Evolutionary conservation across 2,888 invertebrate genomes (phyloP).

Genomic region (Eupithecia abbreviata): DNA sequence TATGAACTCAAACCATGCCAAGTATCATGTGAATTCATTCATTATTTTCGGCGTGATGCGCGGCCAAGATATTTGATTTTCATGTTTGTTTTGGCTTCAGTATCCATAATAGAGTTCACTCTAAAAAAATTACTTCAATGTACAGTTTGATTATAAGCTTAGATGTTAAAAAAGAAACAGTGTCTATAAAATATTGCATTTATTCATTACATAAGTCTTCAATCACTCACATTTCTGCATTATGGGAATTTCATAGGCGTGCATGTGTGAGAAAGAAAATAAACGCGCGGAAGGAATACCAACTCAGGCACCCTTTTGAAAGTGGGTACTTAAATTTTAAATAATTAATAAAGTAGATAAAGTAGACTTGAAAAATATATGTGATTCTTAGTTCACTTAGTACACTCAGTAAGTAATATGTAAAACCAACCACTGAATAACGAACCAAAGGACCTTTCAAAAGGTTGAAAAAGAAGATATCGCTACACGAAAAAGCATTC

Average conservation of each 20-base stretch:
- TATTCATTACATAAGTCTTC: background rate
- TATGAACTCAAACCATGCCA: too few relatives aligned
- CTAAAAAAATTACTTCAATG: too few relatives aligned
- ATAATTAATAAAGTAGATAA: too few relatives aligned
- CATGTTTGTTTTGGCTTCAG: too few relatives aligned
- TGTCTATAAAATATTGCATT: background rate
- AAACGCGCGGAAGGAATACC: background rate
- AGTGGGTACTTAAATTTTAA: too few relatives aligned
- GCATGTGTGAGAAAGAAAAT: background rate
- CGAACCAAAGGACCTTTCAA: slow-evolving; percentile 28
- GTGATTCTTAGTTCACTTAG: too few relatives aligned
- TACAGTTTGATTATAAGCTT: too few relatives aligned
- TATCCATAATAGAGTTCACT: too few relatives aligned
- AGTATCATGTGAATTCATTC: too few relatives aligned
- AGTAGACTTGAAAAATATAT: background rate
- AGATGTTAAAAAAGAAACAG: background rate
- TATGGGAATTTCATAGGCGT: background rate
- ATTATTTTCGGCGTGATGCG: too few relatives aligned
- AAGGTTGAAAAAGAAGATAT: slow-evolving; percentile 45
- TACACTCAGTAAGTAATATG: background rate
- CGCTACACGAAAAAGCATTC: slow-evolving; percentile 42
- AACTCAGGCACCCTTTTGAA: too few relatives aligned
- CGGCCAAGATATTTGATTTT: too few relatives aligned
- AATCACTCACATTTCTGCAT: background rate
- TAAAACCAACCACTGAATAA: background rate